Evolutionary conservation across 2,797 vertebrate genomes (phyloP).

Genomic region (Trachops cirrhosus): DNA sequence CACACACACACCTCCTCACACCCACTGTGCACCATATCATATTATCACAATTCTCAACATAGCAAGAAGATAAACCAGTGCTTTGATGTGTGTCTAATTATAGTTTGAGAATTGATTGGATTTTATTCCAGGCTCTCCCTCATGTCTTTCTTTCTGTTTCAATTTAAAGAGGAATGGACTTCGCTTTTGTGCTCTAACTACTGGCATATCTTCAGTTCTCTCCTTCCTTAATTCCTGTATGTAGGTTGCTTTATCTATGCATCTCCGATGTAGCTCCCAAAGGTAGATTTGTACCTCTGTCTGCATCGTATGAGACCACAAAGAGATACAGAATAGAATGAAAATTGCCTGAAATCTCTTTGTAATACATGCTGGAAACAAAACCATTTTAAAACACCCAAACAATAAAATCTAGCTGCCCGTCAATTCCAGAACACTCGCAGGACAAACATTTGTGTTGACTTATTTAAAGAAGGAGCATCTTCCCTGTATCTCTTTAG

Average conservation of each 20-base stretch:
- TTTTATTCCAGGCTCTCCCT: conserved; percentile 38
- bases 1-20: neutral
- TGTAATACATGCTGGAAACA: neutral
- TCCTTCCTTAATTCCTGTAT: neutral
- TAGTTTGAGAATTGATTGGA: conserved; percentile 17
- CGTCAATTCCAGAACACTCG: neutral
- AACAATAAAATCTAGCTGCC: neutral
- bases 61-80: neutral
- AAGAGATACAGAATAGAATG: neutral
- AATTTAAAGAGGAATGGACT: conserved; percentile 43
- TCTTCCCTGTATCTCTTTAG: neutral
- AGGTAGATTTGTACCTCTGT: neutral
- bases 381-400: conserved; percentile 1
- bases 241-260: neutral
- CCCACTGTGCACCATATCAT: neutral
- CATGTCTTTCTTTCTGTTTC: conserved; percentile 6
- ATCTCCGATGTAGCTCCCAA: conserved; percentile 31
- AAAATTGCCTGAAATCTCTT: conserved; percentile 25
- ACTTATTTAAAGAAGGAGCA: neutral
- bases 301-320: neutral
- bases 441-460: neutral
- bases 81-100: conserved; percentile 49
- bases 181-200: conserved; percentile 7
- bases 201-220: neutral
- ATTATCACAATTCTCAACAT: neutral